These are phyloP conservation scores for Globodera rostochiensis DNA, from an alignment of 1,140 invertebrate species.

Conservation along the genomic window DNA sequence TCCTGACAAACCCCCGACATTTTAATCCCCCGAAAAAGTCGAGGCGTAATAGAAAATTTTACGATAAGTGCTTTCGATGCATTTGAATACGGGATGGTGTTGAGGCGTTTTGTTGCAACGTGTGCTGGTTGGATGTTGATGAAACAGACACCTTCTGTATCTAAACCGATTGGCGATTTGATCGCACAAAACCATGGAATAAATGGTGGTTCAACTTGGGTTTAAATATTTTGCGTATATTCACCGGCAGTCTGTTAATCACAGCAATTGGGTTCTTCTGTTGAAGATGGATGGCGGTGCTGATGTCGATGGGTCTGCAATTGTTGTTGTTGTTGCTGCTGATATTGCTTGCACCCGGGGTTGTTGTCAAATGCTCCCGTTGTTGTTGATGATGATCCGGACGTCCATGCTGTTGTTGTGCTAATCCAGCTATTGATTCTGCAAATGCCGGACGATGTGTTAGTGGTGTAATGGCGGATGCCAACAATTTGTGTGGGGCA, in stretches of 20 bases:
- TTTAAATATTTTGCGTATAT: too few species aligned
- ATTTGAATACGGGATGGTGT: background rate
- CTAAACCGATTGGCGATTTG: background rate
- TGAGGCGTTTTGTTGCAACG: background rate
- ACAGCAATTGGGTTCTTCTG: conserved; percentile 6
- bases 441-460: background rate
- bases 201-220: too few species aligned
- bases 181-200: background rate
- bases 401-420: too few species aligned
- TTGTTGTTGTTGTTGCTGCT: background rate
- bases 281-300: background rate
- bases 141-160: conserved; percentile 22
- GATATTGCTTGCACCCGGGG: too few species aligned
- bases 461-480: background rate
- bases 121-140: background rate
- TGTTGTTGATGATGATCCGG: too few species aligned
- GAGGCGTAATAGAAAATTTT: background rate
- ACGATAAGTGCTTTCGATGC: background rate
- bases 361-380: too few species aligned
- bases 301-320: background rate
- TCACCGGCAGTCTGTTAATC: background rate
- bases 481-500: background rate
- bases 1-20: too few species aligned
- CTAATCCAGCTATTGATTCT: too few species aligned
- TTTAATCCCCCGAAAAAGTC: too few species aligned